Evolutionary conservation across 2,888 invertebrate genomes (phyloP), one percentile per base, ranked within the genome.

Genomic region (Encarsia formosa): DNA sequence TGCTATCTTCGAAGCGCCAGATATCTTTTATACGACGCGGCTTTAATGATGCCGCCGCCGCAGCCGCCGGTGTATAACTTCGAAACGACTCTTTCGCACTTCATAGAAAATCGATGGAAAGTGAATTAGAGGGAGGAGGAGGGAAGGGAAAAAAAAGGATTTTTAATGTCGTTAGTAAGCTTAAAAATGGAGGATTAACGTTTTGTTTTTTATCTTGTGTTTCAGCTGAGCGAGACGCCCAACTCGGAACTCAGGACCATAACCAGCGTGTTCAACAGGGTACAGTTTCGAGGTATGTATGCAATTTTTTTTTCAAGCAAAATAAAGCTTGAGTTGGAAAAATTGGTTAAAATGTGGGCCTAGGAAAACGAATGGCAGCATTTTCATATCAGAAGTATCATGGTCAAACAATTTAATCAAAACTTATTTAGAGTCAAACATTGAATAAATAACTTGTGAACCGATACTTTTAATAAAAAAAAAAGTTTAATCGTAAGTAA

Each of bases 221-320:
- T 79, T 53, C 82, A 93, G 91, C 87, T 92, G 67, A 90, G 91
- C 46, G 90, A 92, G 64, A 85, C 84, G 49, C 88, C 88, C 56
- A 91, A 91, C 76, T 84, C 87, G 31, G 92, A 93, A 72, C 77
- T 93, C 61, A 82, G 91, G 71, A 82, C 91, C 70, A 87, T 93
- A 68, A 91, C 92, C 44, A 91, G 85, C 73, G 88, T 88, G 59
- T 91, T 93, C 76, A 87, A 82, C 74, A 88, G 89, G 80, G 91
- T 93, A 62, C 81, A 83, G 64, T 88, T 84, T 73, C 83, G 89
- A 81, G 91, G 93, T 91, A 77, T 52, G 56, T 52, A 5, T n/a
- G n/a, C n/a, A n/a, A n/a, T n/a, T n/a, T n/a, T n/a, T n/a, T n/a
- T n/a, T n/a, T n/a, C n/a, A n/a, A n/a, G n/a, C n/a, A n/a, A n/a